phyloP scores from a whole-genome alignment of 2,888 invertebrate species.

The Microctonus brassicae region DNA sequence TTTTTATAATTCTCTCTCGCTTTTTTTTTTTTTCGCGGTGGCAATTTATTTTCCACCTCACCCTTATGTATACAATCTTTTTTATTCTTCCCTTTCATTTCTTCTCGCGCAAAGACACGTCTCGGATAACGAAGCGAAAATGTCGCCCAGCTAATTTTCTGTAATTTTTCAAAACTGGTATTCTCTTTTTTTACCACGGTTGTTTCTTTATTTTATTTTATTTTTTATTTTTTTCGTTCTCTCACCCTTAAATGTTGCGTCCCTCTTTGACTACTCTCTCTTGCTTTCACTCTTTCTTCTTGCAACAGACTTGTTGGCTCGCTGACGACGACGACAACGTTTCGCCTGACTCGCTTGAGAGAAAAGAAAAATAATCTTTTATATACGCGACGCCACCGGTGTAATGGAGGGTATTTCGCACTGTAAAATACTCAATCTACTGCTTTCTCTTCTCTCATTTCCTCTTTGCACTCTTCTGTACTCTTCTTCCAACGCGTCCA shows the following conservation, averaged over 20 bases:
- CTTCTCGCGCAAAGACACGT: slow-evolving; percentile 24
- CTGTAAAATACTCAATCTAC: slow-evolving; percentile 63
- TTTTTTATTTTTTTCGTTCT: neutral
- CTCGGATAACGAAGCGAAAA: slow-evolving; percentile 59
- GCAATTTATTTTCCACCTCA: slow-evolving; percentile 42
- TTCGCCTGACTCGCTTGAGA: slow-evolving; percentile 40
- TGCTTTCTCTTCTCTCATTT: slow-evolving; percentile 41
- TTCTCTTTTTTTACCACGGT: slow-evolving; percentile 28
- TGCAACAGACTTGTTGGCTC: slow-evolving; percentile 44
- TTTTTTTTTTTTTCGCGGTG: slow-evolving; percentile 26
- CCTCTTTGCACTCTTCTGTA: slow-evolving; percentile 17
- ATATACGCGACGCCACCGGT: slow-evolving; percentile 59
- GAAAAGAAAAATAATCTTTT: slow-evolving; percentile 65
- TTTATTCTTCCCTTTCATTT: slow-evolving; percentile 34
- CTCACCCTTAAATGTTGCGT: slow-evolving; percentile 7
- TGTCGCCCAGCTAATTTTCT: slow-evolving; percentile 63
- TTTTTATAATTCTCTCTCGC: slow-evolving; percentile 10
- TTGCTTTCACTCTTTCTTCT: slow-evolving; percentile 12
- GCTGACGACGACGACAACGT: slow-evolving; percentile 17
- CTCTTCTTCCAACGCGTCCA: slow-evolving; percentile 20
- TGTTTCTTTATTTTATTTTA: too few relatives aligned
- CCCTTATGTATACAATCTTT: slow-evolving; percentile 28
- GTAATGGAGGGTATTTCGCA: slow-evolving; percentile 67
- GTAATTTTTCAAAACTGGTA: slow-evolving; percentile 63
- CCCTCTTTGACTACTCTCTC: slow-evolving; percentile 32